Base-by-base conservation (phyloP, 2,888 invertebrate genomes). In the Netelia fuscicornis region DNA sequence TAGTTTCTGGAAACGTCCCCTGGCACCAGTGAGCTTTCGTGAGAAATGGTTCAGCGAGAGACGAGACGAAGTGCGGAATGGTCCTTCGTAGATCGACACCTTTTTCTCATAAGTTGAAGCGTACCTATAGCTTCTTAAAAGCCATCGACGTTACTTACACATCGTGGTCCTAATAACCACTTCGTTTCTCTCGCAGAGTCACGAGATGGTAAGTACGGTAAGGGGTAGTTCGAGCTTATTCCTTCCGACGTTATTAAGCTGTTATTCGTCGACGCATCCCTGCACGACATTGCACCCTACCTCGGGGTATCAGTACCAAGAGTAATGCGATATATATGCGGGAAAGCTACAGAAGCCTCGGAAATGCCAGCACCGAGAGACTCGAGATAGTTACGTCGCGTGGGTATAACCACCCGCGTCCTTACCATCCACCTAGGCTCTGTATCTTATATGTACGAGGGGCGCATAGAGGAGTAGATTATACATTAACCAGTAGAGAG, bases 271-370 rank as follows among this genome's bases (percentile, higher is more conserved):
- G 62, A 62, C 48, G 30, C 64, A 64, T 64, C 20, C 37, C 20
- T 54, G 13, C 2, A 75, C 17, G 20, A 20, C 30, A n/a, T 52
- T 75, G 17, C 37, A 64, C 62, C 52, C 37, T 37, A 11, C 25
- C 10, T 58, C 17, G 30, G n/a, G 64, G 64, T 64, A 75, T 75
- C 54, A 52, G 64, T 13, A 25, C 64, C 13, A 9, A 44, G 20
- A 20, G 37, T 10, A 11, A 67, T 2, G 42, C 25, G 56, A 20
- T 42, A 13, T 10, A 13, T 60, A 54, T 54, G 30, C 54, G 54
- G 52, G 2, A 37, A 64, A 75, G 52, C 75, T 75, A 75, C 75
- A 52, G 75, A 75, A 75, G 62, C 52, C 64, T 37, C 48, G 52
- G 52, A 37, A 75, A 75, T 75, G 64, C 52, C 25, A 48, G 67